These are phyloP conservation scores for Thumatha senex DNA, from an alignment of 2,888 invertebrate species.

Conservation along the genomic window DNA sequence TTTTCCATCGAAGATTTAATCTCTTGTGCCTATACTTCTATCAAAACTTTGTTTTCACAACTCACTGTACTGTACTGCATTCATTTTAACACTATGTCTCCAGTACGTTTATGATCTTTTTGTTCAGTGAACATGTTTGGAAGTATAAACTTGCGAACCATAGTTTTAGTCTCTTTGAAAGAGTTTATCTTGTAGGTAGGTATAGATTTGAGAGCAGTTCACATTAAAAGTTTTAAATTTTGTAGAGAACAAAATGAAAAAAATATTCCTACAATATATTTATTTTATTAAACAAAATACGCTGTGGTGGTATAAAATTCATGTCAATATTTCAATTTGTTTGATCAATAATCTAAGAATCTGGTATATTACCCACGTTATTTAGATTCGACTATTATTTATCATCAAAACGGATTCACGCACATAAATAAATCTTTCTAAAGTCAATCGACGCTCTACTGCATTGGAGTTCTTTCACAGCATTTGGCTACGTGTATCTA, in stretches of 20 bases:
- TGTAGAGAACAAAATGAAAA: conserved; percentile 24
- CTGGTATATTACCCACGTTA: conserved; percentile 32
- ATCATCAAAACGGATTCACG: conserved; percentile 29
- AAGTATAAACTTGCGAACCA: conserved; percentile 45
- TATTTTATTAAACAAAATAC: conserved; percentile 11
- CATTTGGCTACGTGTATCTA: conserved; percentile 58
- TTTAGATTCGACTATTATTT: conserved; percentile 27
- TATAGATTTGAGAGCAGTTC: conserved; percentile 45
- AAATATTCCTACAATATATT: too few relatives aligned
- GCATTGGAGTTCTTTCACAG: conserved; percentile 52
- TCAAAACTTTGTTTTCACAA: conserved; percentile 16
- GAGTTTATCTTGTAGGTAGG: conserved; percentile 53
- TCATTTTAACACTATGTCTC: not conserved
- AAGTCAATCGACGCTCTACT: conserved; percentile 38
- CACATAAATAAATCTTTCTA: conserved; percentile 30
- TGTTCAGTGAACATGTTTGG: conserved; percentile 10
- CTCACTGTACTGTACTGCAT: too few relatives aligned
- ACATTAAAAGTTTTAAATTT: conserved; percentile 32
- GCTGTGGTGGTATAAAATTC: conserved; percentile 19
- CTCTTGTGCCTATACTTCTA: conserved; percentile 62
- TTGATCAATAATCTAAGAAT: conserved; percentile 34
- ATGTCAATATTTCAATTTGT: conserved; percentile 26
- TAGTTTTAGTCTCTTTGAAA: conserved; percentile 55
- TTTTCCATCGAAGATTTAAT: conserved; percentile 32
- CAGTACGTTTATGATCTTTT: conserved; percentile 14